Evolutionary conservation across 2,888 invertebrate species (phyloP).

Genomic region (Athetis lepigone): DNA sequence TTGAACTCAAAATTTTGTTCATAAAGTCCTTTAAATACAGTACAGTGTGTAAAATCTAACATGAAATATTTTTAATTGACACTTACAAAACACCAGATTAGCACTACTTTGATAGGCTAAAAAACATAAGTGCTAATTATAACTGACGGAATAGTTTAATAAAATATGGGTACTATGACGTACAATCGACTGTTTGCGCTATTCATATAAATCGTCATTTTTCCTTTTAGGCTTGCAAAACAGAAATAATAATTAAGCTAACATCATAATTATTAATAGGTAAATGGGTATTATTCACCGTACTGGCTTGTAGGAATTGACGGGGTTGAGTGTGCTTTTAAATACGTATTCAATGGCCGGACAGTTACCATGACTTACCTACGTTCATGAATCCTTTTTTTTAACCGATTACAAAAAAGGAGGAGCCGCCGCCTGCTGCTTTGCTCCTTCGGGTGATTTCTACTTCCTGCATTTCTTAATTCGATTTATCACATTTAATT

Average conservation of each 20-base stretch:
- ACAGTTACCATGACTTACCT: too few species aligned
- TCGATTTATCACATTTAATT: too few species aligned
- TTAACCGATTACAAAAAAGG: too few species aligned
- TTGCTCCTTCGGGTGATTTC: too few species aligned
- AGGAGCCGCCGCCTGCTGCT: too few species aligned
- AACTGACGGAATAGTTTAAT: conserved; percentile 3
- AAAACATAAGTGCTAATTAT: not conserved
- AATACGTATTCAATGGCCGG: not conserved
- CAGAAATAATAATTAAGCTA: conserved; percentile 9
- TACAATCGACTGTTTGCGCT: conserved; percentile 3
- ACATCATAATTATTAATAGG: not conserved
- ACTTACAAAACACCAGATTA: not conserved
- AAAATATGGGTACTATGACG: conserved; percentile 20
- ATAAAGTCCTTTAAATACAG: too few species aligned
- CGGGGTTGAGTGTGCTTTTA: not conserved
- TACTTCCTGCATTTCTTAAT: too few species aligned
- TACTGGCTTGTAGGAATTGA: not conserved
- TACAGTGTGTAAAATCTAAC: too few species aligned
- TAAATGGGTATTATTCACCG: not conserved
- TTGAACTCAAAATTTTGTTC: too few species aligned
- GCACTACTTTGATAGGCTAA: conserved; percentile 1
- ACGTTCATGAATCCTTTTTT: too few species aligned
- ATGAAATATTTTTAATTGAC: not conserved
- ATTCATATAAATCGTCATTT: conserved; percentile 13
- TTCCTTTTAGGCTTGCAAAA: conserved; percentile 18